phyloP scores from a whole-genome alignment of 2,888 invertebrate species.

The Drosophila mimetica region DNA sequence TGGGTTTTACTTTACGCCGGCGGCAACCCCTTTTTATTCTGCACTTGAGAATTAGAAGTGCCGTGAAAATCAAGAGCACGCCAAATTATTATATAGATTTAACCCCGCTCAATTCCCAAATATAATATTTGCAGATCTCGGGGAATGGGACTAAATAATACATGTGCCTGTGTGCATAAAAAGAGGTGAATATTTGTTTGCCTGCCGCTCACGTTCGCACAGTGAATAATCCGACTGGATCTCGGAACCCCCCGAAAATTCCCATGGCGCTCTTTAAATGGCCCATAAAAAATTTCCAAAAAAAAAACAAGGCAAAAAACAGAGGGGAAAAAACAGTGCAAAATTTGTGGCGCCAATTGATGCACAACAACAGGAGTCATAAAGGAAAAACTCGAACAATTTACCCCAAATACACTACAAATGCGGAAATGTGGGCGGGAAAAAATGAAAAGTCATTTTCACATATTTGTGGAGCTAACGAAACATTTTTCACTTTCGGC shows the following conservation, averaged over 20 bases:
- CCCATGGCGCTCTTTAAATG: slow-evolving; percentile 74
- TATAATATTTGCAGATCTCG: slow-evolving; percentile 55
- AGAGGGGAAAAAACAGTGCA: slow-evolving; percentile 8
- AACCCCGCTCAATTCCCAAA: slow-evolving; percentile 66
- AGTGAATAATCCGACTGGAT: slow-evolving; percentile 32
- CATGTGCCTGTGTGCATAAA: slow-evolving; percentile 5
- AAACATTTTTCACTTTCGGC: slow-evolving; percentile 48
- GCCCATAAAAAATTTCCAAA: slow-evolving; percentile 46
- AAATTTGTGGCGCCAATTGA: slow-evolving; percentile 61
- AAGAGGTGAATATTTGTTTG: slow-evolving; percentile 73
- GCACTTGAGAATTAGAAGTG: slow-evolving; percentile 72
- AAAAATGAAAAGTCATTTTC: slow-evolving; percentile 64
- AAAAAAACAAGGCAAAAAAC: slow-evolving; percentile 2
- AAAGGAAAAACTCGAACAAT: slow-evolving; percentile 22
- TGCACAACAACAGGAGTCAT: slow-evolving; percentile 22
- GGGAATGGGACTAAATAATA: slow-evolving; percentile 13
- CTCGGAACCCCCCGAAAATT: slow-evolving; percentile 39
- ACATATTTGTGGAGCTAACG: slow-evolving; percentile 44
- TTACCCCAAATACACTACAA: slow-evolving; percentile 28
- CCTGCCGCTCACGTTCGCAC: slow-evolving; percentile 30
- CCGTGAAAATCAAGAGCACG: slow-evolving; percentile 77
- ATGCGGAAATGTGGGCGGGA: slow-evolving; percentile 25
- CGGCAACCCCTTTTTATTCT: slow-evolving; percentile 48
- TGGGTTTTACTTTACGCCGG: slow-evolving; percentile 81
- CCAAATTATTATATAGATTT: slow-evolving; percentile 76